Evolutionary conservation across 64 coral and sea anemone genomes (phyloP), one percentile per base, ranked within the genome.

Genomic region (Catalaphyllia jardinei): DNA sequence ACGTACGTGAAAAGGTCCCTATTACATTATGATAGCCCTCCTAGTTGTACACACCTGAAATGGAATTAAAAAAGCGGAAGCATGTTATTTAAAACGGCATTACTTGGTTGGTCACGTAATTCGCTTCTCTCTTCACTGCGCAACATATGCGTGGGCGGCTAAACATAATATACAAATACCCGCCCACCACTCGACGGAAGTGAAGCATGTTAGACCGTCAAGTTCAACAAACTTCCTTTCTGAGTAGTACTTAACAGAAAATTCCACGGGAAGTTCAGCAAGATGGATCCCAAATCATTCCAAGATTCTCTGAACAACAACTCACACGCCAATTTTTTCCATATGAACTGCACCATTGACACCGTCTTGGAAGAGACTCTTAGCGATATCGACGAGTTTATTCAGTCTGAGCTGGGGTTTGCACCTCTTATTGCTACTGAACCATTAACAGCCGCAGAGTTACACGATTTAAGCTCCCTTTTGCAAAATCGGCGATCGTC

Each of bases 361-460:
- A 25, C 20, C 22, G 25, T 27, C 65, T 69, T 69, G 65, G 65
- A 69, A n/a, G 65, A 69, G 5, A 69, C 22, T 10, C 65, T 69
- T 11, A 69, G 65, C 65, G 65, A 69, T 69, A 85, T 85, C 20
- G 81, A 85, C 38, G 81, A 85, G 63, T 85, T 71, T 28, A 85
- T 85, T 71, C 62, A 71, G 31, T 85, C 81, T 27, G 63, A 85
- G 35, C 62, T 85, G 1, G 81, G 35, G 39, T 71, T 51, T n/a
- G 22, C 63, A 2, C 63, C 62, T 50, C 14, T 67, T 8, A 52
- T 10, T 85, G 62, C n/a, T 28, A 29, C 24, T 52, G 51, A 51
- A n/a, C 46, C 76, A 57, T 27, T 57, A 27, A 28, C n/a, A 29
- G 10, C 49, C 1, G 25, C 49, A 54, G 51, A 79, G 28, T 17